phyloP scores from a whole-genome alignment of 2,113 vertebrate species.

The Picathartes gymnocephalus region DNA sequence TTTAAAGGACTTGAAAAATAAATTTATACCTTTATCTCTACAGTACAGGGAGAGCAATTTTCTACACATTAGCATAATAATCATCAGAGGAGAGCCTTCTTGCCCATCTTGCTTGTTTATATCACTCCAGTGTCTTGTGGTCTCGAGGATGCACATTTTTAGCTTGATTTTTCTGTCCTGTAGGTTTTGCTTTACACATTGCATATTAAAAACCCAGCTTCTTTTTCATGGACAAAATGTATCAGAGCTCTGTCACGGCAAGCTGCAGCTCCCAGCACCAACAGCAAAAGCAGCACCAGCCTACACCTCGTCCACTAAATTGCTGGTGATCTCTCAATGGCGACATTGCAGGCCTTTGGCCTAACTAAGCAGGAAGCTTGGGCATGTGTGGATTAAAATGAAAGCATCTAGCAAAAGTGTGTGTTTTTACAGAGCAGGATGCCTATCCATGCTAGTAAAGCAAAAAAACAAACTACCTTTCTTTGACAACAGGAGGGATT shows the following conservation, averaged over 20 bases:
- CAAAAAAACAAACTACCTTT: background rate
- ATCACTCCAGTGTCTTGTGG: background rate
- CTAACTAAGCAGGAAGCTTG: background rate
- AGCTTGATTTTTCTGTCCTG: background rate
- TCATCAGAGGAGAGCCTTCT: background rate
- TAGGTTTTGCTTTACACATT: background rate
- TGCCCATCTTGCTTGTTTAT: background rate
- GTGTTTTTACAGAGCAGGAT: background rate
- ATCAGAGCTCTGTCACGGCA: background rate
- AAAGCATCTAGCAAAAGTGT: background rate
- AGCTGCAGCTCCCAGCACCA: background rate
- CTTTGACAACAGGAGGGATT: background rate
- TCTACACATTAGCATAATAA: background rate
- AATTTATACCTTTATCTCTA: background rate
- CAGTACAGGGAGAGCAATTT: background rate
- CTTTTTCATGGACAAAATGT: background rate
- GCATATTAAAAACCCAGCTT: background rate
- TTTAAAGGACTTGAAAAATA: background rate
- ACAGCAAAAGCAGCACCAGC: background rate
- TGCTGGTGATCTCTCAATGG: background rate
- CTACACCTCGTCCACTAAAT: background rate
- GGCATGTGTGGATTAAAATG: background rate
- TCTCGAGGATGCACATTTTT: background rate
- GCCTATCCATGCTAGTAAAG: background rate
- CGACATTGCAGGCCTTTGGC: accelerated